phyloP scores from a whole-genome alignment of 2,888 invertebrate species.

The Tricholauxania praeusta region DNA sequence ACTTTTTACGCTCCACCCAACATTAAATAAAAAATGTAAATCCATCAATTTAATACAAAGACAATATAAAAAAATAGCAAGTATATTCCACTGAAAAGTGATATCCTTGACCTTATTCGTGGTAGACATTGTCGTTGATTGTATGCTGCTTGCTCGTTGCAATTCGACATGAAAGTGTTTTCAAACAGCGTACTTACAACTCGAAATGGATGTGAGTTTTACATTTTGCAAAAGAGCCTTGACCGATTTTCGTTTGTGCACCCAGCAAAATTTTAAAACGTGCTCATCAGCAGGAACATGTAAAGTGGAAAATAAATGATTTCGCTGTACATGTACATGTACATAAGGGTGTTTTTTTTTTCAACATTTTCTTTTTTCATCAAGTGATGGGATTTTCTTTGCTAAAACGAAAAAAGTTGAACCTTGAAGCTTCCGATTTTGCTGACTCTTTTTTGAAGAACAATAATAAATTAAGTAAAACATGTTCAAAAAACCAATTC shows the following conservation, averaged over 20 bases:
- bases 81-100: too few relatives aligned
- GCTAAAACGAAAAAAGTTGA: too few relatives aligned
- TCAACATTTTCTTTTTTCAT: background rate
- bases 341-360: background rate
- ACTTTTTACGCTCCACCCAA: too few relatives aligned
- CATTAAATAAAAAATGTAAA: too few relatives aligned
- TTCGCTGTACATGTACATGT: conserved; percentile 4
- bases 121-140: background rate
- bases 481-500: too few relatives aligned
- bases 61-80: too few relatives aligned
- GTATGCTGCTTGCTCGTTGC: background rate
- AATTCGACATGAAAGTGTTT: conserved; percentile 2
- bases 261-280: background rate
- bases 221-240: conserved; percentile 31
- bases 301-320: background rate
- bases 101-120: too few relatives aligned
- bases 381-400: background rate
- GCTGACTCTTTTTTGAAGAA: too few relatives aligned
- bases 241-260: conserved; percentile 25
- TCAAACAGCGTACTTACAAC: conserved; percentile 3
- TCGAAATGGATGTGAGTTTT: conserved; percentile 5
- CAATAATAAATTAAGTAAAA: too few relatives aligned
- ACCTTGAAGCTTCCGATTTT: too few relatives aligned
- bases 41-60: too few relatives aligned
- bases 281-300: background rate